Evolutionary conservation across 2,113 vertebrate species (phyloP).

Genomic region (Alligator mississippiensis): DNA sequence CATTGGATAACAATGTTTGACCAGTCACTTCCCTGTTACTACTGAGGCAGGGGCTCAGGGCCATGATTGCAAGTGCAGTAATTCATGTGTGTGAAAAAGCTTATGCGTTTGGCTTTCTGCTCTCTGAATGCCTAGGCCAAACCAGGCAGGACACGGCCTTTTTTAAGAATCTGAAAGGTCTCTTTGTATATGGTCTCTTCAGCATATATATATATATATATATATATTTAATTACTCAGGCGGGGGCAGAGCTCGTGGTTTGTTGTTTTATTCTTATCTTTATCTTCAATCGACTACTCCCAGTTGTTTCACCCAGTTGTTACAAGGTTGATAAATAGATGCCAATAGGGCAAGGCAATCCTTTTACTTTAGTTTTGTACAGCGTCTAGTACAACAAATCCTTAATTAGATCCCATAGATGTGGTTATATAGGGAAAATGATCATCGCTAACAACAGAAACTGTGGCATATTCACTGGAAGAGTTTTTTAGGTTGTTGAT

Average conservation of each 20-base stretch:
- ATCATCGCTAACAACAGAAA: conserved; percentile 48
- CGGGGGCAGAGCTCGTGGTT: background rate
- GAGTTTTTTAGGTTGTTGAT: conserved; percentile 30
- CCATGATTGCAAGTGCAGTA: background rate
- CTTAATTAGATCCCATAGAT: conserved; percentile 7
- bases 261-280: background rate
- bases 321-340: conserved; percentile 20
- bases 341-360: background rate
- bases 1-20: background rate
- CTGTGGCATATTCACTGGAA: conserved; percentile 27
- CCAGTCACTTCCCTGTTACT: background rate
- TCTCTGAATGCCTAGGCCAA: background rate
- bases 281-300: conserved; percentile 6
- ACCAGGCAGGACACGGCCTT: background rate
- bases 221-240: background rate
- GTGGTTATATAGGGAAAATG: background rate
- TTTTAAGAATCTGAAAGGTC: background rate
- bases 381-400: conserved; percentile 13
- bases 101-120: background rate
- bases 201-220: background rate
- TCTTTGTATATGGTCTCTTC: background rate
- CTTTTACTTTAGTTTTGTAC: conserved; percentile 40
- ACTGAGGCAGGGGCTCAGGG: background rate
- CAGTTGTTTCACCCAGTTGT: background rate
- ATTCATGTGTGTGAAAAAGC: background rate